Conservation (phyloP, 2,888 invertebrate genomes). For the Neria commutata region DNA sequence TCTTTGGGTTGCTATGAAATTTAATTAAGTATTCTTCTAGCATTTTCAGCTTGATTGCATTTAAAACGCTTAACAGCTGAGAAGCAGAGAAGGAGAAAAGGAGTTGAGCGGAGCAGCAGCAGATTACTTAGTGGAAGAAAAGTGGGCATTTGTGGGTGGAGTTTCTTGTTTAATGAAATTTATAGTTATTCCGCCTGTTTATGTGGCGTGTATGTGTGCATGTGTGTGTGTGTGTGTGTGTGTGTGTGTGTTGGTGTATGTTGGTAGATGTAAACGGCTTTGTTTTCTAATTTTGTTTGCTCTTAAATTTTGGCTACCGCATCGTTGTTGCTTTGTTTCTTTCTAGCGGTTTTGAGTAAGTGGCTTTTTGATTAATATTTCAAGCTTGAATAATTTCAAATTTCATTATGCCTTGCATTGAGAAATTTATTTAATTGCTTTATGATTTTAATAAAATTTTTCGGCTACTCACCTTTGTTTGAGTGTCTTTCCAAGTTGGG, state of each 20-base stretch:
- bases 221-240: slow-evolving; percentile 13
- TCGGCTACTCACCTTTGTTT: slow-evolving; percentile 39
- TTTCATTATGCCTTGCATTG: slow-evolving; percentile 30
- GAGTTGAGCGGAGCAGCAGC: no score
- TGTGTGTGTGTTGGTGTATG: slow-evolving; percentile 23
- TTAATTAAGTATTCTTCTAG: no score
- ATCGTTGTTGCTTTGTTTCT: slow-evolving; percentile 30
- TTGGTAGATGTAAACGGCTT: slow-evolving; percentile 24
- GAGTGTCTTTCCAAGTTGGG: slow-evolving; percentile 55
- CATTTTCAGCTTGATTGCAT: slow-evolving; percentile 60
- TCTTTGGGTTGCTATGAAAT: slow-evolving; percentile 37
- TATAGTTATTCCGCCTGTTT: slow-evolving; percentile 46
- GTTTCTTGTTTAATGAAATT: slow-evolving; percentile 30
- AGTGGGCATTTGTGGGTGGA: neutral
- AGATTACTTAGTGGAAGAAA: no score
- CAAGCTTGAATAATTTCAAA: slow-evolving; percentile 30
- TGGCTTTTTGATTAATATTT: slow-evolving; percentile 41
- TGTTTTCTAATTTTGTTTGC: slow-evolving; percentile 19
- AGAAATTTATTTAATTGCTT: slow-evolving; percentile 21
- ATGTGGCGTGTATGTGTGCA: slow-evolving; percentile 11
- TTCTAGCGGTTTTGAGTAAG: slow-evolving; percentile 37
- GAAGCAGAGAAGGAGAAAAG: no score
- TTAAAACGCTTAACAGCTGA: slow-evolving; percentile 48
- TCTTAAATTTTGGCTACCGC: slow-evolving; percentile 1
- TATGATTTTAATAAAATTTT: neutral